Evolutionary conservation across 2,888 invertebrate species (phyloP).

Genomic region (Ophion slaviceki): DNA sequence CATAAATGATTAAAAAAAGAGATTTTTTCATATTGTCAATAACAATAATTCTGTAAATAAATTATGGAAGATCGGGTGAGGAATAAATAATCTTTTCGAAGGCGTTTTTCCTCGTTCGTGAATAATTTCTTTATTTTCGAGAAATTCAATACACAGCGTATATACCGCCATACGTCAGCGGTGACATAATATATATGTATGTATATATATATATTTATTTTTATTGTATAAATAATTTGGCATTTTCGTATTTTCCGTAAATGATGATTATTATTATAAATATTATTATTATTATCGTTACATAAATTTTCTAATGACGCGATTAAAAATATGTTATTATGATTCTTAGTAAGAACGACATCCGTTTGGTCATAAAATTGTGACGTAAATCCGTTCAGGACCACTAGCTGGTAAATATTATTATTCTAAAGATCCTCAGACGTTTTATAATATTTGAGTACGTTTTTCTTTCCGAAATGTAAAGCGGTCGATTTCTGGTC

Average conservation of each 20-base stretch:
- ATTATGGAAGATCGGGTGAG: not conserved
- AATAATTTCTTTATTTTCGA: constrained; percentile 58
- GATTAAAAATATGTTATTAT: constrained; percentile 45
- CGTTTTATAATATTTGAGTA: constrained; percentile 36
- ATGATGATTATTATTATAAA: constrained; percentile 36
- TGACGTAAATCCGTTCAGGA: constrained; percentile 26
- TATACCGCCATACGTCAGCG: constrained; percentile 28
- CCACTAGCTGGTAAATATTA: constrained; percentile 10
- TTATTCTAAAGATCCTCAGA: constrained; percentile 25
- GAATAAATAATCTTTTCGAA: not conserved
- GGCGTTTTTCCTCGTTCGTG: constrained; percentile 14
- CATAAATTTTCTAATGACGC: constrained; percentile 34
- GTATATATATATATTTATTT: constrained; percentile 2
- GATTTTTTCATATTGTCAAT: too few species aligned
- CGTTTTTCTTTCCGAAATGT: constrained; percentile 23
- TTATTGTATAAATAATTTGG: constrained; percentile 64
- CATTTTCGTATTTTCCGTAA: constrained; percentile 44
- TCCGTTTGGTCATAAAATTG: constrained; percentile 29
- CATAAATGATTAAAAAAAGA: too few species aligned
- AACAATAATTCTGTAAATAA: too few species aligned
- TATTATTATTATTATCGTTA: constrained; percentile 16
- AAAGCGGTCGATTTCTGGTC: constrained; percentile 63
- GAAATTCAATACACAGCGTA: constrained; percentile 54
- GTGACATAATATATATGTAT: constrained; percentile 29
- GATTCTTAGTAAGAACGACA: constrained; percentile 45